These are phyloP conservation scores for Cantharis nigra DNA, from an alignment of 2,888 invertebrate species.

Conservation along the genomic window DNA sequence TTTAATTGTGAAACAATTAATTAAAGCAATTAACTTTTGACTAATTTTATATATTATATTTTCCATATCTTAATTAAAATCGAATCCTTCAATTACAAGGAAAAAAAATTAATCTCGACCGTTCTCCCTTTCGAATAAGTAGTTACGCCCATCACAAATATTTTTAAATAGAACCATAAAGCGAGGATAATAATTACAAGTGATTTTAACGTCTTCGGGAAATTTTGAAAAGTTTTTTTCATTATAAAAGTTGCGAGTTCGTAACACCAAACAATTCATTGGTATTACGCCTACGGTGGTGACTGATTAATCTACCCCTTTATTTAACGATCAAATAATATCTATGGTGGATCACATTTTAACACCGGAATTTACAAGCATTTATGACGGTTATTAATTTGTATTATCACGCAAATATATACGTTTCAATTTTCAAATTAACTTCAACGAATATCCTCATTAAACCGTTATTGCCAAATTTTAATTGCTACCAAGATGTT, in stretches of 20 bases:
- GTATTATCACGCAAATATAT: neutral
- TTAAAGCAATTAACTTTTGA: neutral
- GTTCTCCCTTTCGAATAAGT: neutral
- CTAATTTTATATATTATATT: neutral
- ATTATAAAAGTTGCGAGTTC: neutral
- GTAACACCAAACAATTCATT: neutral
- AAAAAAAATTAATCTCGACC: neutral
- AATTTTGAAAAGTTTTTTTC: neutral
- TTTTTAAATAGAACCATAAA: neutral
- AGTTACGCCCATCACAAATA: neutral
- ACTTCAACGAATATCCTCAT: neutral
- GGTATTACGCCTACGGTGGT: neutral
- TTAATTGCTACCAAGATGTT: neutral
- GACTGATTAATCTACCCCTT: constrained; percentile 3
- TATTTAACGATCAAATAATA: neutral
- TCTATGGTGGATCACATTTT: neutral
- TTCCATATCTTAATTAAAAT: neutral
- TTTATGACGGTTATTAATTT: neutral
- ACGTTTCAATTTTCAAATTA: neutral
- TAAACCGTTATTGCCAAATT: neutral
- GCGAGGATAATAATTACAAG: neutral
- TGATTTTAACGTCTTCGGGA: neutral
- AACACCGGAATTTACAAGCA: neutral
- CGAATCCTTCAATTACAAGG: neutral
- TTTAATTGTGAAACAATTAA: neutral